These are phyloP conservation scores for Drosophila basisetae DNA, from an alignment of 2,888 invertebrate species.

Conservation along the genomic window DNA sequence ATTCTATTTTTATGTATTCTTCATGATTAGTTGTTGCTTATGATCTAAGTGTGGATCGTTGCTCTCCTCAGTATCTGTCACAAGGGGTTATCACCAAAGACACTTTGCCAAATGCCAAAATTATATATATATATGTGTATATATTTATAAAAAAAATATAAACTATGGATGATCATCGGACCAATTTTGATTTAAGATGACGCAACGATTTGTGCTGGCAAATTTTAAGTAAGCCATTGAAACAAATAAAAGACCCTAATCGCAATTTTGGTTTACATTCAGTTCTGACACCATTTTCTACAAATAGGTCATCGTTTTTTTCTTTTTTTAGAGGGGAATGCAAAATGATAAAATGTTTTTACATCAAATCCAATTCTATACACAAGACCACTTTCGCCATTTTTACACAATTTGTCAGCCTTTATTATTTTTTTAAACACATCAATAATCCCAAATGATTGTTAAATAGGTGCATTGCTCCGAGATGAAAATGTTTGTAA, in stretches of 20 bases:
- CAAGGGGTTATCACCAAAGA: constrained; percentile 66
- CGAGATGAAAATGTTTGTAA: neutral
- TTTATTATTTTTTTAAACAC: neutral
- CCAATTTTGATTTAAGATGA: constrained; percentile 44
- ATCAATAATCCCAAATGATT: neutral
- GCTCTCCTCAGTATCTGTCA: constrained; percentile 42
- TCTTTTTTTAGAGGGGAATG: neutral
- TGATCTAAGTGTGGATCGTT: constrained; percentile 24
- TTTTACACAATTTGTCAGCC: neutral
- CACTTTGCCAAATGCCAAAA: constrained; percentile 64
- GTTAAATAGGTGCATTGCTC: neutral
- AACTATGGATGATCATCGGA: constrained; percentile 42
- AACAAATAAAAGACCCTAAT: neutral
- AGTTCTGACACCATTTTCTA: neutral
- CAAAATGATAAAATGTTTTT: neutral
- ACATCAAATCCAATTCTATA: neutral
- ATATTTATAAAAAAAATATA: constrained; percentile 10
- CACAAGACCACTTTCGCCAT: neutral
- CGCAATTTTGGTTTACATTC: neutral
- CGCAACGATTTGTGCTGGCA: constrained; percentile 49
- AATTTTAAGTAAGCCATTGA: neutral
- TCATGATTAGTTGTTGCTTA: constrained; percentile 30
- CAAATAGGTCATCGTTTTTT: neutral
- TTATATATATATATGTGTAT: neutral
- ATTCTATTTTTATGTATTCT: constrained; percentile 29